A percentile compares a stretch with the other conserved stretches of the same genome.
Evolutionary conservation across 2,113 vertebrate species (phyloP).

Genomic region (Balaenoptera acutorostrata): DNA sequence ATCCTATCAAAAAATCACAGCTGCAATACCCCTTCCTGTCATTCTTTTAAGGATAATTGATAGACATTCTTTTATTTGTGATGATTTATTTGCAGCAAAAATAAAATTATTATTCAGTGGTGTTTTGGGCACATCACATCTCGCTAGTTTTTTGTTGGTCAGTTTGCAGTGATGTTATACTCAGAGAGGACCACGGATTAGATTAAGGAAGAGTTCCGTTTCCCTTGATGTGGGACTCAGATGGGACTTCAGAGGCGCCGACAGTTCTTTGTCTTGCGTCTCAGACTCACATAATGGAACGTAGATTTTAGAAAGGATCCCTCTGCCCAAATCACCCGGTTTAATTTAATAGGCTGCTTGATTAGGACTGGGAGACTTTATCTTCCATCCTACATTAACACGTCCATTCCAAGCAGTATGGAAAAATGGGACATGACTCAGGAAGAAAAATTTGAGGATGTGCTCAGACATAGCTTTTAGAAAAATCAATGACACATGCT

Average conservation of each 20-base stretch:
- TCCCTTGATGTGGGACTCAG: background rate
- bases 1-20: background rate
- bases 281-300: constrained; percentile 11
- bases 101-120: background rate
- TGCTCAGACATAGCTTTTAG: background rate
- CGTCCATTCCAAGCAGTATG: background rate
- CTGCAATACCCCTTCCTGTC: background rate
- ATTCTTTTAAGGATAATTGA: background rate
- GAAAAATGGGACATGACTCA: background rate
- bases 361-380: constrained; percentile 4
- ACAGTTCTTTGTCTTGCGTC: constrained; percentile 46
- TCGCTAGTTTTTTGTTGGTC: background rate
- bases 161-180: background rate
- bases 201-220: background rate
- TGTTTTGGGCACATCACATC: background rate
- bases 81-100: constrained; percentile 4
- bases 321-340: background rate
- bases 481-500: background rate
- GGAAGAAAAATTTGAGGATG: background rate
- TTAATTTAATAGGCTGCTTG: constrained; percentile 44
- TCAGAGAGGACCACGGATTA: constrained; percentile 17
- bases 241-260: background rate
- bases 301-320: constrained; percentile 30
- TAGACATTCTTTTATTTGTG: background rate
- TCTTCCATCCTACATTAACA: background rate